These are phyloP conservation scores for Diarsia rubi DNA, from an alignment of 2,888 invertebrate genomes.

Conservation along the genomic window DNA sequence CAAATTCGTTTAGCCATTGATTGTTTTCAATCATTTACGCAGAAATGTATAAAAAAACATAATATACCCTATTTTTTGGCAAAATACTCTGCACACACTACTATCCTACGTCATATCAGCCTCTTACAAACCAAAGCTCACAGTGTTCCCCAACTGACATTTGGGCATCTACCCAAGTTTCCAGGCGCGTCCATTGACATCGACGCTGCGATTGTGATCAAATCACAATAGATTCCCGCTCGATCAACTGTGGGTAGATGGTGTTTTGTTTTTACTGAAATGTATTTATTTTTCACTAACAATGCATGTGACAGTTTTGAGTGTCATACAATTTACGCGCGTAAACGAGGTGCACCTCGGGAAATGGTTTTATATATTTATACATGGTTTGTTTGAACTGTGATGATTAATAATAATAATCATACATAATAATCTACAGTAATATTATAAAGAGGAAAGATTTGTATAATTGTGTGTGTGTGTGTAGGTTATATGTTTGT, in stretches of 20 bases:
- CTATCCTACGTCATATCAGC: constrained; percentile 4
- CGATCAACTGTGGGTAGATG: constrained; percentile 40
- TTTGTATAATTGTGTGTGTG: too few relatives aligned
- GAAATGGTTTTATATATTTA: neutral
- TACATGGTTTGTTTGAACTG: too few relatives aligned
- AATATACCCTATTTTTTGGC: neutral
- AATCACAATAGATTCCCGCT: constrained; percentile 47
- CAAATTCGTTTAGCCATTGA: neutral
- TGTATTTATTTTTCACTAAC: constrained; percentile 31
- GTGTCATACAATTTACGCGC: neutral
- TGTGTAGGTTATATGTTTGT: too few relatives aligned
- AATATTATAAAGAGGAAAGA: too few relatives aligned
- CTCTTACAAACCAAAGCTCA: neutral
- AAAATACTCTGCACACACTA: neutral
- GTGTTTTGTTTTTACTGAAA: constrained; percentile 33
- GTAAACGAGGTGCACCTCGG: neutral
- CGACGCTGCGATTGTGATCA: constrained; percentile 36
- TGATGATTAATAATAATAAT: too few relatives aligned
- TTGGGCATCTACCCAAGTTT: constrained; percentile 52
- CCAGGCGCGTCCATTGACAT: constrained; percentile 36
- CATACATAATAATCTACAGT: too few relatives aligned
- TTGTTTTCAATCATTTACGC: neutral
- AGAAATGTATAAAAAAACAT: neutral
- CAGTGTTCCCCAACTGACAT: constrained; percentile 26
- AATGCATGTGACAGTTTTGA: constrained; percentile 9